Evolutionary conservation across 2,888 invertebrate genomes (phyloP), one percentile per base, ranked within the genome.

Genomic region (Aplocera efformata): DNA sequence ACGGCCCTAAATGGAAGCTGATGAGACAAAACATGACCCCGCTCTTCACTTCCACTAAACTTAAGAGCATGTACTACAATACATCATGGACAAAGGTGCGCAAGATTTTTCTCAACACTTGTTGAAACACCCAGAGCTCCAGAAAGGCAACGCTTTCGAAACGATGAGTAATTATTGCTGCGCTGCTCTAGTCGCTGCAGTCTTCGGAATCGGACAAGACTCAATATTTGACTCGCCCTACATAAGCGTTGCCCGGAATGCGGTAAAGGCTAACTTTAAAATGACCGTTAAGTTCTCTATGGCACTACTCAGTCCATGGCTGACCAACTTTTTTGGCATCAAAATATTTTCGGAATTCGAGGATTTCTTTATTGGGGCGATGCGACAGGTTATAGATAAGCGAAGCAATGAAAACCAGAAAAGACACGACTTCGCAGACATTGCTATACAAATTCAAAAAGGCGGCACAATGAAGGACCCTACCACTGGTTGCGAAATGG

Each of bases 31-130:
- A 69, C 35, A 50, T 86, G 42, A 45, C 50, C 56, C 78, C 83
- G 0, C 56, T 77, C 0, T 84, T 85, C 43, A 79, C 80, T 0
- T 56, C 67, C 0, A 53, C 61, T 0, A 84, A 83, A 48, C 55
- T 84, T n/a, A 77, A 67, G 37, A 79, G 73, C 21, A 77, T 85
- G 77, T 81, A 70, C 44, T 71, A 69, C n/a, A n/a, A n/a, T n/a
- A n/a, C 30, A 72, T 79, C 1, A 68, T 80, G 17, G 72, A 73
- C n/a, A 73, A 67, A 33, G 68, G 73, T 27, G 74, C 73, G 0
- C 58, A 61, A 36, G 76, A 79, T 42, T 79, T 78, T 23, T 59
- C 74, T 0, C 53, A 67, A 1, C 64, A 50, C 29, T 43, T 79
- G 5, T 66, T 63, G 3, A 42, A 50, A 0, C 67, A 71, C 33